phyloP scores from a whole-genome alignment of 2,113 vertebrate genomes.

The Alouatta palliata region DNA sequence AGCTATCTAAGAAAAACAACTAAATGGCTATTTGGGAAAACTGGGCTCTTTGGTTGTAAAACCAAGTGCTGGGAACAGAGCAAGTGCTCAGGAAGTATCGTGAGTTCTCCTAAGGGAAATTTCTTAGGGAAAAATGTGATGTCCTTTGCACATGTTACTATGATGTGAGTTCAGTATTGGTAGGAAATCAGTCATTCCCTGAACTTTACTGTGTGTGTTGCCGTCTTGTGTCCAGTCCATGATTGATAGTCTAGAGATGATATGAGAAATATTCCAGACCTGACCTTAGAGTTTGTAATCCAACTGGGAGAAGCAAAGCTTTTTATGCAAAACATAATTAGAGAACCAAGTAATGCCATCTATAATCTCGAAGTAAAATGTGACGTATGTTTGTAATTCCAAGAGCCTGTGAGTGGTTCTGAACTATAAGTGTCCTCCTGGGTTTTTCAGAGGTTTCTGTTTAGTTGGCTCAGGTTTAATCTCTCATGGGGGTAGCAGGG shows the following conservation, averaged over 20 bases:
- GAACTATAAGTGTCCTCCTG: not conserved
- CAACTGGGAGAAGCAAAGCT: not conserved
- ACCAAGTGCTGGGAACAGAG: not conserved
- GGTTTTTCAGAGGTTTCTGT: not conserved
- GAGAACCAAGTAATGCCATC: not conserved
- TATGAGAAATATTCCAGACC: not conserved
- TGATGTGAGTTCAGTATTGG: not conserved
- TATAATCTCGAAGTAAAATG: not conserved
- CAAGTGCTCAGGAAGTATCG: not conserved
- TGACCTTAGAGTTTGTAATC: not conserved
- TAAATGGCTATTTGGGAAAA: not conserved
- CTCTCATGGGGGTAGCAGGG: not conserved
- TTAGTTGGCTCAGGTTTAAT: not conserved
- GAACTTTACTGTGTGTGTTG: not conserved
- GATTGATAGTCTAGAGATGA: not conserved
- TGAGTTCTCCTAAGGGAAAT: slow-evolving; percentile 7
- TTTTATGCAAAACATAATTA: slow-evolving; percentile 32
- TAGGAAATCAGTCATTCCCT: not conserved
- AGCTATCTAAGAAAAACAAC: slow-evolving; percentile 26
- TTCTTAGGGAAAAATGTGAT: not conserved
- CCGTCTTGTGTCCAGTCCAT: not conserved
- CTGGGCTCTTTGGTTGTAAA: not conserved
- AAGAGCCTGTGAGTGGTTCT: not conserved
- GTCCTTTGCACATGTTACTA: not conserved
- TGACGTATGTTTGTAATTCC: not conserved